Evolutionary conservation across 2,888 invertebrate genomes (phyloP).

Genomic region (Pycnomerus fuliginosus): DNA sequence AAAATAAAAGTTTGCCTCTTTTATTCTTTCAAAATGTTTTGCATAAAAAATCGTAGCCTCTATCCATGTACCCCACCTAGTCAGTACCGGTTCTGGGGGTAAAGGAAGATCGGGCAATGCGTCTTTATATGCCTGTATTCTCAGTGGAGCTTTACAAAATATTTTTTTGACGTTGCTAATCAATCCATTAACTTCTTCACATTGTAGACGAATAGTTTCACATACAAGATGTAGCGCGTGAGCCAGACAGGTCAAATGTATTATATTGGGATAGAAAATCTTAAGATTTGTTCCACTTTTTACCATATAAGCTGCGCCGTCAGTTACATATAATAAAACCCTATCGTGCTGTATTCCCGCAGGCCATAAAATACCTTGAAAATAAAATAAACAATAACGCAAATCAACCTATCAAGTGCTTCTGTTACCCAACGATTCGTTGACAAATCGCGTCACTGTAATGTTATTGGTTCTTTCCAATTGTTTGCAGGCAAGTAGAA

Average conservation of each 20-base stretch:
- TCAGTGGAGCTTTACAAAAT: slow-evolving; percentile 36
- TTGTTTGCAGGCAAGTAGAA: too few relatives aligned
- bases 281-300: slow-evolving; percentile 32
- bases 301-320: slow-evolving; percentile 32
- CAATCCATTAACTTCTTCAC: slow-evolving; percentile 32
- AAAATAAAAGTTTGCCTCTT: neutral
- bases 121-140: slow-evolving; percentile 36
- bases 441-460: too few relatives aligned
- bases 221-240: slow-evolving; percentile 38
- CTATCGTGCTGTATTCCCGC: too few relatives aligned
- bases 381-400: too few relatives aligned
- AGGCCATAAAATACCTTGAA: too few relatives aligned
- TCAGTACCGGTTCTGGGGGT: slow-evolving; percentile 39
- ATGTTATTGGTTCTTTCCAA: too few relatives aligned
- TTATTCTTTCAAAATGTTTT: slow-evolving; percentile 27
- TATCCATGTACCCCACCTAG: too few relatives aligned
- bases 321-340: slow-evolving; percentile 5
- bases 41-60: slow-evolving; percentile 36
- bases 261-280: slow-evolving; percentile 33
- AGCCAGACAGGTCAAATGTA: slow-evolving; percentile 40
- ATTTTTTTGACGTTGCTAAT: slow-evolving; percentile 36
- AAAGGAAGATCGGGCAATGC: slow-evolving; percentile 30
- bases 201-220: slow-evolving; percentile 33
- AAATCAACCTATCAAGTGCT: too few relatives aligned
- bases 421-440: too few relatives aligned